phyloP scores from a whole-genome alignment of 2,888 invertebrate genomes.

The Chrysolina haemoptera region DNA sequence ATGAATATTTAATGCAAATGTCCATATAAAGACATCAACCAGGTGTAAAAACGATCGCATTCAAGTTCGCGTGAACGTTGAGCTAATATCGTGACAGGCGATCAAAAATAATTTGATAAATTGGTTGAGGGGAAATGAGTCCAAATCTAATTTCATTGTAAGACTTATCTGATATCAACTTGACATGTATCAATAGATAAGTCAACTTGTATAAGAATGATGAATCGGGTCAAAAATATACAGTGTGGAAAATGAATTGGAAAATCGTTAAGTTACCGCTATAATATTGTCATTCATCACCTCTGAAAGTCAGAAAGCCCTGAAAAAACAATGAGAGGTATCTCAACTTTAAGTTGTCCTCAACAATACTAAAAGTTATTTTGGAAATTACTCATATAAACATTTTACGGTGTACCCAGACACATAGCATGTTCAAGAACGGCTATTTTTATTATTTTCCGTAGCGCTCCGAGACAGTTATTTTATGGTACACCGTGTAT shows the following conservation, averaged over 20 bases:
- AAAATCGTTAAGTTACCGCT: too few species aligned
- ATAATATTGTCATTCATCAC: too few species aligned
- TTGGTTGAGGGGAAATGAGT: not conserved
- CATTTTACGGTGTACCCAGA: too few species aligned
- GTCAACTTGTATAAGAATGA: not conserved
- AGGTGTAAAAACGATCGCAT: not conserved
- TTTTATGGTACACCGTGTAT: too few species aligned
- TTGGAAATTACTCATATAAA: too few species aligned
- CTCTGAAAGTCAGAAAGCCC: too few species aligned
- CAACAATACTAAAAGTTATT: too few species aligned
- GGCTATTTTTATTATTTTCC: too few species aligned
- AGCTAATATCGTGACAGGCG: slow-evolving; percentile 7
- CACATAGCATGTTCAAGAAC: too few species aligned
- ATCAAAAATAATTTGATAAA: slow-evolving; percentile 9
- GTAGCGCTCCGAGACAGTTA: too few species aligned
- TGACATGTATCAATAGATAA: not conserved
- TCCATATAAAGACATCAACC: slow-evolving; percentile 5
- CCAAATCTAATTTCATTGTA: not conserved
- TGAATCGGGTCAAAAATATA: not conserved
- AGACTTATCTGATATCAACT: not conserved
- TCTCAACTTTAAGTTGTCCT: too few species aligned
- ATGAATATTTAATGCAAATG: not conserved
- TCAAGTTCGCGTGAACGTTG: not conserved
- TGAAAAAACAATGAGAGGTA: too few species aligned
- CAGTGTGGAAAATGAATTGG: not conserved